A percentile compares a stretch with the other conserved stretches of the same genome.
Conservation (phyloP, 2,113 vertebrate genomes). For the Eonycteris spelaea region DNA sequence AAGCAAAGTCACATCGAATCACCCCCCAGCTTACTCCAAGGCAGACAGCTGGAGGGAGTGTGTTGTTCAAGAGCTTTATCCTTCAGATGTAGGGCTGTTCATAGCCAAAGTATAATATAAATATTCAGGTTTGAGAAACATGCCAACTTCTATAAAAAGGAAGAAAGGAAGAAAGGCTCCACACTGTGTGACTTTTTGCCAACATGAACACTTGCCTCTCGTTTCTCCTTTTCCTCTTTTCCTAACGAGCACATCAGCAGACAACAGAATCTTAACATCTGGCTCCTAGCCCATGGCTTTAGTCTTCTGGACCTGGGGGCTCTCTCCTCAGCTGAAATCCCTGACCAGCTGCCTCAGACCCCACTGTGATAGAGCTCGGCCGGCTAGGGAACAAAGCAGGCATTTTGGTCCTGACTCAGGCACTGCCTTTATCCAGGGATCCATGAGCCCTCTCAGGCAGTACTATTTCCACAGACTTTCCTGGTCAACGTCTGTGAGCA, state of each 20-base stretch:
- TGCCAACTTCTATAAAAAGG: neutral
- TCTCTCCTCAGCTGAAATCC: constrained; percentile 9
- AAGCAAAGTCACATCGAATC: neutral
- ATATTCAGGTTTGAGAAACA: neutral
- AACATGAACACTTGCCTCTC: neutral
- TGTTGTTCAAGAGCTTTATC: neutral
- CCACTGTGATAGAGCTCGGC: accelerated
- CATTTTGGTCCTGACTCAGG: neutral
- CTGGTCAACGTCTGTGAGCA: neutral
- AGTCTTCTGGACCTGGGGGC: constrained; percentile 3
- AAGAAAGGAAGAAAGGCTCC: neutral
- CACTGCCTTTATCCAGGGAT: neutral
- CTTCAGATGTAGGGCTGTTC: neutral
- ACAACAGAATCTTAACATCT: neutral
- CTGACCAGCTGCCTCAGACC: neutral
- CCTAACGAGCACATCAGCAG: neutral
- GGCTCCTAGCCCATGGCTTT: neutral
- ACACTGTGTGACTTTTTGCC: neutral
- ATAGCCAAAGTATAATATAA: neutral
- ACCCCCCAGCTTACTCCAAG: neutral
- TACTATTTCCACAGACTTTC: neutral
- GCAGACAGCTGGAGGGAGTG: neutral
- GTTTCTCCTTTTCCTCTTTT: neutral
- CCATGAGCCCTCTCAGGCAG: too few species aligned
- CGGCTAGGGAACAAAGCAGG: neutral